Conservation (phyloP, 2,888 invertebrate genomes). For the Rhabditoides inermis region DNA sequence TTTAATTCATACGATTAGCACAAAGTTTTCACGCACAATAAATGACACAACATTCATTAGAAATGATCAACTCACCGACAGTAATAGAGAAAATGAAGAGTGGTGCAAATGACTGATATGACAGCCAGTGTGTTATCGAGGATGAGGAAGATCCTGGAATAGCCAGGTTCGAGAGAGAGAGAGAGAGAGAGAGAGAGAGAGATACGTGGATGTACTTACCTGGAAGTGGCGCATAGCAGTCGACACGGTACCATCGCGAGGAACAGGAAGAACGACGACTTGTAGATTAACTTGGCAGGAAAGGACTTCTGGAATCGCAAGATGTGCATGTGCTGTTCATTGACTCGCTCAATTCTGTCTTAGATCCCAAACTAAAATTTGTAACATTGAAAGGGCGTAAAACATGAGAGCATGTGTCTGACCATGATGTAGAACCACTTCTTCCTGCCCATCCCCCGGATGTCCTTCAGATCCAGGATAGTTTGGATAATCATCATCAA, state of each 20-base stretch:
- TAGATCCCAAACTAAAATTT: too few relatives aligned
- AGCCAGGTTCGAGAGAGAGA: constrained; percentile 20
- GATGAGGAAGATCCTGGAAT: constrained; percentile 68
- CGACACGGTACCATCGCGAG: too few relatives aligned
- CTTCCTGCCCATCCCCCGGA: constrained; percentile 38
- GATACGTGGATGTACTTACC: too few relatives aligned
- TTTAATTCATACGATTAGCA: too few relatives aligned
- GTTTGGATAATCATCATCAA: constrained; percentile 35
- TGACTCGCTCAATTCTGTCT: too few relatives aligned
- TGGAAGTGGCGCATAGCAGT: too few relatives aligned
- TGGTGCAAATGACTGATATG: constrained; percentile 85
- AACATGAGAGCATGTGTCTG: not conserved
- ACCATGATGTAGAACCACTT: constrained; percentile 66
- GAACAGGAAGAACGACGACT: constrained; percentile 66
- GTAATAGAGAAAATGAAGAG: constrained; percentile 92
- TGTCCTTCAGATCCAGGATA: constrained; percentile 33
- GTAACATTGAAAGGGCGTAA: too few relatives aligned
- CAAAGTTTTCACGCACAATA: too few relatives aligned
- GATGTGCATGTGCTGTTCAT: too few relatives aligned
- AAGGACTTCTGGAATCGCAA: constrained; percentile 66
- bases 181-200: constrained; percentile 20
- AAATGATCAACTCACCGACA: constrained; percentile 61
- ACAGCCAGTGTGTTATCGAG: constrained; percentile 84
- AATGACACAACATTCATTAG: not conserved
- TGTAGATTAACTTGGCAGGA: constrained; percentile 81